Percentiles rank a stretch among this genome's conserved stretches.
Evolutionary conservation across 1,140 invertebrate species (phyloP).

Genomic region (Brachionus manjavacas): DNA sequence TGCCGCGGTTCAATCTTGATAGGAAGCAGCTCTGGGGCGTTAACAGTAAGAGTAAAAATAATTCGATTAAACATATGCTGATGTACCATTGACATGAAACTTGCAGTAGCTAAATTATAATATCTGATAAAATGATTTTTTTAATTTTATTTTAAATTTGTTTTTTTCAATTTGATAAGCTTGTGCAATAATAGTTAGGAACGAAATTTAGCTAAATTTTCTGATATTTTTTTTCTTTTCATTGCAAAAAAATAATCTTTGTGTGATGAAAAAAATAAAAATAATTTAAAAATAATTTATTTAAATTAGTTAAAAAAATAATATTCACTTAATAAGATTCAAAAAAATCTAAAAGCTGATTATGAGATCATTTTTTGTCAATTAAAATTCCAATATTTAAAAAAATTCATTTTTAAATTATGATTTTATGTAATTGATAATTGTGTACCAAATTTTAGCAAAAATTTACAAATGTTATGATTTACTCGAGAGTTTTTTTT

Average conservation of each 20-base stretch:
- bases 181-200: not conserved
- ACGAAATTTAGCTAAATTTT: not conserved
- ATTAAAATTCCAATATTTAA: too few relatives aligned
- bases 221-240: too few relatives aligned
- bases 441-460: too few relatives aligned
- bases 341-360: too few relatives aligned
- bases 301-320: too few relatives aligned
- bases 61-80: not conserved
- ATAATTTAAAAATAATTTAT: too few relatives aligned
- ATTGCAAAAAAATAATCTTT: too few relatives aligned
- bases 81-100: not conserved
- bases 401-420: too few relatives aligned
- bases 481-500: not conserved
- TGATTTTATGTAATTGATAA: too few relatives aligned
- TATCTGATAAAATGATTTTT: not conserved
- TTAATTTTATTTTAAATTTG: not conserved
- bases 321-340: too few relatives aligned
- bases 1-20: not conserved
- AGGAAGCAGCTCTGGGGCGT: not conserved
- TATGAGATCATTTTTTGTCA: too few relatives aligned
- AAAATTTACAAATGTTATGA: not conserved
- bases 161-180: not conserved
- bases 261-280: too few relatives aligned
- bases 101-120: not conserved
- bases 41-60: not conserved